Evolutionary conservation across 2,797 vertebrate species (phyloP).

Genomic region (Sebastes vulpes): DNA sequence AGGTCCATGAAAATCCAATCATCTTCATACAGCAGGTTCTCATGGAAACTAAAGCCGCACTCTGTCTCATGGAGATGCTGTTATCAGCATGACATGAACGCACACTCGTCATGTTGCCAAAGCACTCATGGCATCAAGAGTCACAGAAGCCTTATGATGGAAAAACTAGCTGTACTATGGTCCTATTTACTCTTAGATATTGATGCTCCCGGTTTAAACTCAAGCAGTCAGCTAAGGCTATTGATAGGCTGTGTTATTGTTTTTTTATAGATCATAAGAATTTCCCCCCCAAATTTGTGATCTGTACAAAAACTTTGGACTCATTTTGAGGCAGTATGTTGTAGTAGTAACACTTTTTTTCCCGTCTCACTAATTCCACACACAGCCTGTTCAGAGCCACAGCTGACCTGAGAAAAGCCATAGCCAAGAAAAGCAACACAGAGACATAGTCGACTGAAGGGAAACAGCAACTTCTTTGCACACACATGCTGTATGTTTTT

Average conservation of each 20-base stretch:
- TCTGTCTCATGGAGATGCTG: background rate
- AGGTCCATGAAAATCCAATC: background rate
- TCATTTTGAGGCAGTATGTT: too few species aligned
- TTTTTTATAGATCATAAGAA: too few species aligned
- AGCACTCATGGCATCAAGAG: background rate
- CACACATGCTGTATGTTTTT: background rate
- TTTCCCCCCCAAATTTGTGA: background rate
- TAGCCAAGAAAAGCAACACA: too few species aligned
- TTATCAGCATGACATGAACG: background rate
- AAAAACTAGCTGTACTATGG: background rate
- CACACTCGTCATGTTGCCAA: background rate
- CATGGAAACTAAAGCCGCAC: constrained; percentile 31
- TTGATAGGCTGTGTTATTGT: background rate
- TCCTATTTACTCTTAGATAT: background rate
- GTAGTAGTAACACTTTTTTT: too few species aligned
- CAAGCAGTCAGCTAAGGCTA: background rate
- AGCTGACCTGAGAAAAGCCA: too few species aligned
- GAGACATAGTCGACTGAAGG: background rate
- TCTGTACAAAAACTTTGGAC: background rate
- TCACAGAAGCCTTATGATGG: background rate
- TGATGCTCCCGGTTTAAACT: background rate
- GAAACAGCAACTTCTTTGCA: background rate
- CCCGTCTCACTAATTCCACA: too few species aligned
- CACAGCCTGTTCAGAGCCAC: too few species aligned
- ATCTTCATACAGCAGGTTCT: background rate